Percentiles rank a stretch among this genome's conserved stretches.
phyloP scores from a whole-genome alignment of 2,797 vertebrate species.

The Dendrocincla fuliginosa region DNA sequence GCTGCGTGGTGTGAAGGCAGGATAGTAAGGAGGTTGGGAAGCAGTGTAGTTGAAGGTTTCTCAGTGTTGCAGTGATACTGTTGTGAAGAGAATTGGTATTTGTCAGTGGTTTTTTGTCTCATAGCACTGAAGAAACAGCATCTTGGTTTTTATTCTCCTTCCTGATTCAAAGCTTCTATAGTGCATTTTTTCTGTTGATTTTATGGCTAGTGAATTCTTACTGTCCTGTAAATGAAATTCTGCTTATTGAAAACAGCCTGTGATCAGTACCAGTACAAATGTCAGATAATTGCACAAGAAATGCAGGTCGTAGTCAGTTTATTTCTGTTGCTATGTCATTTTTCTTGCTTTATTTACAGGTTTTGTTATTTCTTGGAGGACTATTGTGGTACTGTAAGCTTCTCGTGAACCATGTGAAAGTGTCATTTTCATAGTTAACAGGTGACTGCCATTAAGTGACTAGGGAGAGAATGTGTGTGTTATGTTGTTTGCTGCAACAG shows the following conservation, averaged over 20 bases:
- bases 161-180: neutral
- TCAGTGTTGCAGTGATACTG: neutral
- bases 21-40: neutral
- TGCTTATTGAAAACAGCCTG: neutral
- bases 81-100: neutral
- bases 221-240: neutral
- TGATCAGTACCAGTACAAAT: neutral
- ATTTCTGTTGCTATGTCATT: neutral
- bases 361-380: slow-evolving; percentile 5
- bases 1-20: neutral
- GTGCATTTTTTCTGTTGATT: neutral
- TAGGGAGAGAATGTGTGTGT: neutral
- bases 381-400: neutral
- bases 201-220: neutral
- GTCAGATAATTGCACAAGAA: slow-evolving; percentile 17
- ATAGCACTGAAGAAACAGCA: neutral
- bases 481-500: neutral
- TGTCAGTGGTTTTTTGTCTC: neutral
- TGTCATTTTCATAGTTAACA: neutral
- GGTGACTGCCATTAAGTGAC: neutral
- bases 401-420: neutral
- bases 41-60: neutral
- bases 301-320: neutral
- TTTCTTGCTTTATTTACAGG: slow-evolving; percentile 1
- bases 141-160: neutral